phyloP scores from a whole-genome alignment of 2,113 vertebrate genomes.

The Oncorhynchus keta region DNA sequence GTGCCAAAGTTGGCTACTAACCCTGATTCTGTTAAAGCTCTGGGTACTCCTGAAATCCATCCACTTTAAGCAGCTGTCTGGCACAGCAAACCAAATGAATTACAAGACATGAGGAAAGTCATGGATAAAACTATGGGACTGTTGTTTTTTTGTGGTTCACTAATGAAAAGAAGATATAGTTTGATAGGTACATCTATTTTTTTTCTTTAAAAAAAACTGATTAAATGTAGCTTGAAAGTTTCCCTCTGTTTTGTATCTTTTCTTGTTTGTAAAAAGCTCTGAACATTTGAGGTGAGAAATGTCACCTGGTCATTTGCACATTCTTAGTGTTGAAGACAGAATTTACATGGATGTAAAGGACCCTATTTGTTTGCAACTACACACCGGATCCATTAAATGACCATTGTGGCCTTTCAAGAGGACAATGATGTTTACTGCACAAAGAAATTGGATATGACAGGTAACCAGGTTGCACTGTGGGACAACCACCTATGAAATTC shows the following conservation, averaged over 20 bases:
- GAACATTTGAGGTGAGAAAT: background rate
- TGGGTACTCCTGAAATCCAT: background rate
- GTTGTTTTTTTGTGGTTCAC: conserved; percentile 27
- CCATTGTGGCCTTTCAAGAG: conserved; percentile 62
- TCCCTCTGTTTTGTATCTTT: conserved; percentile 7
- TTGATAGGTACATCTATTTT: conserved; percentile 47
- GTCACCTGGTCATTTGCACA: background rate
- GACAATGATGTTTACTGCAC: conserved; percentile 26
- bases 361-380: background rate
- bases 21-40: background rate
- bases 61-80: conserved; percentile 66
- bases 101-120: background rate
- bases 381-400: conserved; percentile 16
- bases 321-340: background rate
- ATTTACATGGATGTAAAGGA: conserved; percentile 10
- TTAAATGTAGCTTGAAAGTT: conserved; percentile 51
- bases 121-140: conserved; percentile 5
- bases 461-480: background rate
- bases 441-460: background rate
- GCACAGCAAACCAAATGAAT: conserved; percentile 55
- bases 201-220: conserved; percentile 35
- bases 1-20: background rate
- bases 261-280: background rate
- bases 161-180: conserved; percentile 43
- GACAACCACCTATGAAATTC: too few species aligned